These are phyloP conservation scores for Harpagifer antarcticus DNA, from an alignment of 2,797 vertebrate species.

Conservation along the genomic window DNA sequence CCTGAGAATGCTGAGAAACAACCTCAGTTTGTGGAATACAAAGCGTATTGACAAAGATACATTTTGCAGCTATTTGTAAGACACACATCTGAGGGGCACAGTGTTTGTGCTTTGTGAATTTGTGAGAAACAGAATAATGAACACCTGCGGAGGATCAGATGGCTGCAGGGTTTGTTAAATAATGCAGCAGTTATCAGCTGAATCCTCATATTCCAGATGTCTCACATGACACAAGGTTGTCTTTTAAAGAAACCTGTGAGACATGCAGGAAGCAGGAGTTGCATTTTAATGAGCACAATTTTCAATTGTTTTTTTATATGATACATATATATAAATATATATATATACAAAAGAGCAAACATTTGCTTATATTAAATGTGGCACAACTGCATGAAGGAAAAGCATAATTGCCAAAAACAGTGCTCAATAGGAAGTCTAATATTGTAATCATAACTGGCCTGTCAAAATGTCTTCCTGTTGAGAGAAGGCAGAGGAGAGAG, in stretches of 20 bases:
- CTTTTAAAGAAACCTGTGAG: slow-evolving; percentile 39
- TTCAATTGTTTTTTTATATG: neutral
- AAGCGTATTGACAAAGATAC: slow-evolving; percentile 12
- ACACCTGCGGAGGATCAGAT: slow-evolving; percentile 59
- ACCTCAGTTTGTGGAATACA: neutral
- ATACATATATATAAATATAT: neutral
- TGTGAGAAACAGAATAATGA: slow-evolving; percentile 52
- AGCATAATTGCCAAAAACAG: neutral
- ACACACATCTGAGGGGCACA: slow-evolving; percentile 31
- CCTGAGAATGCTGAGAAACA: slow-evolving; percentile 2
- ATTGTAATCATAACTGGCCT: slow-evolving; percentile 18
- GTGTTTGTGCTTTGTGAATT: slow-evolving; percentile 36
- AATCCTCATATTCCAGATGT: slow-evolving; percentile 58
- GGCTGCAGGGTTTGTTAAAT: slow-evolving; percentile 62
- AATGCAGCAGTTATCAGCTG: slow-evolving; percentile 67
- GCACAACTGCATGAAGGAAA: slow-evolving; percentile 6
- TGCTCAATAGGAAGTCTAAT: slow-evolving; percentile 7
- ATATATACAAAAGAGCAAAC: neutral
- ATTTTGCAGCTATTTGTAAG: slow-evolving; percentile 40
- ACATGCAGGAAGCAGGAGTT: slow-evolving; percentile 26
- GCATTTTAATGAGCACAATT: slow-evolving; percentile 27
- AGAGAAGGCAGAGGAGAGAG: neutral
- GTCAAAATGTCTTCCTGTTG: slow-evolving; percentile 34
- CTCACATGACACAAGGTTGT: slow-evolving; percentile 34
- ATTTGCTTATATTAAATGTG: slow-evolving; percentile 2